phyloP scores from a whole-genome alignment of 2,888 invertebrate species.

The Plebejus melissa region DNA sequence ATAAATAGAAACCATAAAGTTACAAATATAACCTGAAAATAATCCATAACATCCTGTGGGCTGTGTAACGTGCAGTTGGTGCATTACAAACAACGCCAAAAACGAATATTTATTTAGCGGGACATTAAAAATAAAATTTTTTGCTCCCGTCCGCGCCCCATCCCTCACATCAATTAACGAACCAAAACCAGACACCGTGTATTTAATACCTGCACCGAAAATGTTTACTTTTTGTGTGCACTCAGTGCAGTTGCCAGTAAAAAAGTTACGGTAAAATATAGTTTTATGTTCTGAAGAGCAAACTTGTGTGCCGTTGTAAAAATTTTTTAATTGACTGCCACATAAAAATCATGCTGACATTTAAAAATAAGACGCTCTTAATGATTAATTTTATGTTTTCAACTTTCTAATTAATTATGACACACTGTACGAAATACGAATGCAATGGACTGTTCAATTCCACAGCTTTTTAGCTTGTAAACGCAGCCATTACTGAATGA shows the following conservation, averaged over 20 bases:
- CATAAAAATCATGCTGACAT: not conserved
- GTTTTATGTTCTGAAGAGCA: not conserved
- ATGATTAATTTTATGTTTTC: not conserved
- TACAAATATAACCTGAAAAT: not conserved
- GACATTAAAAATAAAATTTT: constrained; percentile 13
- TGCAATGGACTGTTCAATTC: not conserved
- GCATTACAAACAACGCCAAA: constrained; percentile 2
- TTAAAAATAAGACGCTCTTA: not conserved
- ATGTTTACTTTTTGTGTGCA: constrained; percentile 24
- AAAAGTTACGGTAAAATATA: not conserved
- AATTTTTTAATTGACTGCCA: not conserved
- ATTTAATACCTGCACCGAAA: constrained; percentile 22
- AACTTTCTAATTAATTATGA: not conserved
- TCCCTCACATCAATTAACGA: constrained; percentile 17
- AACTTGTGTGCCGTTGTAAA: not conserved
- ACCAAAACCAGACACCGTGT: constrained; percentile 25
- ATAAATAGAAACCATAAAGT: no score
- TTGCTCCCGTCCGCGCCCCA: constrained; percentile 2
- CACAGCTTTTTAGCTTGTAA: not conserved
- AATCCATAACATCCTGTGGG: not conserved
- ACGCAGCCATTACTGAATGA: not conserved
- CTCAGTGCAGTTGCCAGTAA: not conserved
- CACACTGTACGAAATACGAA: not conserved
- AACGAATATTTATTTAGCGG: constrained; percentile 14
- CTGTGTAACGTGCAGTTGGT: not conserved